These are phyloP conservation scores for Capitulum mitella DNA, from an alignment of 2,888 invertebrate genomes.

Conservation along the genomic window DNA sequence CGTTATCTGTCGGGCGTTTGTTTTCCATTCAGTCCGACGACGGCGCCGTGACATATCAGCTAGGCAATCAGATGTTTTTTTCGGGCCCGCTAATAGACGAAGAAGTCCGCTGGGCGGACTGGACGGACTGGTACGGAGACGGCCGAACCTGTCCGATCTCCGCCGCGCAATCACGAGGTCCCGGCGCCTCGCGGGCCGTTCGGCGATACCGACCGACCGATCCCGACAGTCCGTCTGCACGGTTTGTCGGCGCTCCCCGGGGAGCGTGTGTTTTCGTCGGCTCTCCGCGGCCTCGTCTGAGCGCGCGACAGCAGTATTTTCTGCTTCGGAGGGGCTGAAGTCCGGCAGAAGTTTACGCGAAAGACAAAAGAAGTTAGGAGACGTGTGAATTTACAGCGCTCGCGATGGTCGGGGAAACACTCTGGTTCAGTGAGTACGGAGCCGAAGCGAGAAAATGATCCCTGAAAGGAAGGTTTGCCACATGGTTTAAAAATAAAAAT, in stretches of 20 bases:
- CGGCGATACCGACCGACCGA: no score
- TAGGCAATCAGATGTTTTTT: background rate
- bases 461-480: no score
- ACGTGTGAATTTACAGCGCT: background rate
- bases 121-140: no score
- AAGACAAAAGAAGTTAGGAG: slow-evolving; percentile 12
- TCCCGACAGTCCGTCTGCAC: no score
- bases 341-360: background rate
- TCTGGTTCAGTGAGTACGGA: no score
- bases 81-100: background rate
- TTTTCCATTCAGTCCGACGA: background rate
- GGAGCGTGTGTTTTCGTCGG: no score
- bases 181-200: no score
- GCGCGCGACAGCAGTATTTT: background rate
- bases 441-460: no score
- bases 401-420: background rate
- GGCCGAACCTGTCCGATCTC: background rate
- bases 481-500: no score
- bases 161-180: background rate
- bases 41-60: background rate
- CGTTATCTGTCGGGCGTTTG: background rate
- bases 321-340: background rate
- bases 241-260: no score
- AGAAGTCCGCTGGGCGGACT: background rate
- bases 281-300: background rate